Percentiles rank a stretch among this genome's conserved stretches.
Evolutionary conservation across 1,140 invertebrate genomes (phyloP).

Genomic region (Trichogramma pretiosum): DNA sequence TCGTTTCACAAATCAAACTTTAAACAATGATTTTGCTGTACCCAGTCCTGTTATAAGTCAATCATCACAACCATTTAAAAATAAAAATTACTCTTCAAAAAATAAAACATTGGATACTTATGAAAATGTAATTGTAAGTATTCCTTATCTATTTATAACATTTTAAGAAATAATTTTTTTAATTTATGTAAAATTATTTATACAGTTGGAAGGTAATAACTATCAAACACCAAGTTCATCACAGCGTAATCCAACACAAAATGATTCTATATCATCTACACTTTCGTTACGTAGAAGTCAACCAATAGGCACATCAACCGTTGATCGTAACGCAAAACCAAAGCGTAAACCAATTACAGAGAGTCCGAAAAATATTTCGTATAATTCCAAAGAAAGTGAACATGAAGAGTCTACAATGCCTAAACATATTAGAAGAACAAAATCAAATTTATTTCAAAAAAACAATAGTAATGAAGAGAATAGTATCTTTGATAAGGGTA

Average conservation of each 20-base stretch:
- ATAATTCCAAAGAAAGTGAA: not conserved
- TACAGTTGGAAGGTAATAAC: not conserved
- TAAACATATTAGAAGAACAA: not conserved
- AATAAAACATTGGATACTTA: not conserved
- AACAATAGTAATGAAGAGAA: not conserved
- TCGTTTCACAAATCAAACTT: not conserved
- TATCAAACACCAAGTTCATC: not conserved
- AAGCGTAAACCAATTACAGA: not conserved
- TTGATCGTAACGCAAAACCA: too few species aligned
- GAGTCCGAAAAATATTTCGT: not conserved
- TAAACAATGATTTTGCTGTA: not conserved
- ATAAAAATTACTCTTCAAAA: not conserved
- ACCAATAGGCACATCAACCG: too few species aligned
- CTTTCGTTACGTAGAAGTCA: too few species aligned
- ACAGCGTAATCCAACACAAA: not conserved
- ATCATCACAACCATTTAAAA: too few species aligned
- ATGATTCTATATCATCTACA: too few species aligned
- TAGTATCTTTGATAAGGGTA: not conserved
- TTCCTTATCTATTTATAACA: not conserved
- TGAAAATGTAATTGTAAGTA: not conserved
- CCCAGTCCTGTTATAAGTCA: too few species aligned
- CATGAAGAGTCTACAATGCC: not conserved
- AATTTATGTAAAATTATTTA: not conserved
- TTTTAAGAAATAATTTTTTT: not conserved
- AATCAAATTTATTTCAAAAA: not conserved